These are phyloP conservation scores for Cheiracanthium punctorium DNA, from an alignment of 2,888 invertebrate genomes.

Conservation along the genomic window DNA sequence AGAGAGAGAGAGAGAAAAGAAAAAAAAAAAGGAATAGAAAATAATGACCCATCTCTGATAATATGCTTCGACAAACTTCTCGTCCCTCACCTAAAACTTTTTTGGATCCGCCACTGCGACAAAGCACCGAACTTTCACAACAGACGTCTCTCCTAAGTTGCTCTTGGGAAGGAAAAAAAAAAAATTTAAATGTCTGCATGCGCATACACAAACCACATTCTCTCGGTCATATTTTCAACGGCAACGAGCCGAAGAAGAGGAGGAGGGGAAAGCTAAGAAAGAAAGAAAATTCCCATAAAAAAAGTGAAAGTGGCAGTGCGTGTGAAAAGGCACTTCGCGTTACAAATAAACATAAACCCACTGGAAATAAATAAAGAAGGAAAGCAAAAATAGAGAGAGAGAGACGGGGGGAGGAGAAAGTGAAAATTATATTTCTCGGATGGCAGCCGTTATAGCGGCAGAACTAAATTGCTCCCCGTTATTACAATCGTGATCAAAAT, in stretches of 20 bases:
- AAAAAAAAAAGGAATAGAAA: too few relatives aligned
- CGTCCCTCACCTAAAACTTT: too few relatives aligned
- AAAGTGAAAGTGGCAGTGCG: background rate
- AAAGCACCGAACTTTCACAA: too few relatives aligned
- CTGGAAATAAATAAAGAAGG: background rate
- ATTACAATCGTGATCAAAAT: conserved; percentile 15
- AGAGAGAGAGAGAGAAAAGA: too few relatives aligned
- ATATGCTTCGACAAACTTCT: too few relatives aligned
- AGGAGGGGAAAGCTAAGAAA: background rate
- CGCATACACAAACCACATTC: background rate
- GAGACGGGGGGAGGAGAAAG: conserved; percentile 1
- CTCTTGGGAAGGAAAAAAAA: too few relatives aligned
- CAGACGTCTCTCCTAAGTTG: too few relatives aligned
- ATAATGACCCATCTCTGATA: too few relatives aligned
- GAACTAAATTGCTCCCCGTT: background rate
- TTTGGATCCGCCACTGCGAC: too few relatives aligned
- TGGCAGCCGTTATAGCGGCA: background rate
- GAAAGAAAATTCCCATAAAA: background rate
- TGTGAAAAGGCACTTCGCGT: conserved; percentile 4
- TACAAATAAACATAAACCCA: conserved; percentile 17
- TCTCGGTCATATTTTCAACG: background rate
- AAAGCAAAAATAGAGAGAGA: too few relatives aligned
- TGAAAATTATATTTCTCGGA: conserved; percentile 10
- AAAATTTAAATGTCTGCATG: background rate
- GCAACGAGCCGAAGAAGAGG: background rate